Conservation (phyloP, 2,113 vertebrate species). For the Cranoglanis bouderius region DNA sequence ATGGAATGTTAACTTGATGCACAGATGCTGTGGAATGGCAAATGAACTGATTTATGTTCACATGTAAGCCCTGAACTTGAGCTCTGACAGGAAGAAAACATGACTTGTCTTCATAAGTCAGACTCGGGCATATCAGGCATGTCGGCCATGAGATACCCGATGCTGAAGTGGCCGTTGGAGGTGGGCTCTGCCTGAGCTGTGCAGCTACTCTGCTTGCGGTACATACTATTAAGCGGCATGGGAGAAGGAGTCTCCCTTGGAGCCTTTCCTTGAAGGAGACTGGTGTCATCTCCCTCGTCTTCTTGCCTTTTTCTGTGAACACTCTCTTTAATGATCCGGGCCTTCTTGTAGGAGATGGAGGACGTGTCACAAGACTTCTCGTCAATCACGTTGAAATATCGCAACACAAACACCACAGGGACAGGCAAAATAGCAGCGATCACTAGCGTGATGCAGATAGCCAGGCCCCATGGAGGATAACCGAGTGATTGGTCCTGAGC, state of each 20-base stretch:
- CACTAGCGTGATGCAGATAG: constrained; percentile 85
- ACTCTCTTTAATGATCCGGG: constrained; percentile 86
- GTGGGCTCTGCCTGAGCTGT: constrained; percentile 75
- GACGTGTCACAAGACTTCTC: constrained; percentile 79
- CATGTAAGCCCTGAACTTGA: background rate
- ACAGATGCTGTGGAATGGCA: background rate
- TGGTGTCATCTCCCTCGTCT: constrained; percentile 81
- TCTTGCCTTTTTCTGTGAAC: constrained; percentile 70
- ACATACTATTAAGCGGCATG: constrained; percentile 85
- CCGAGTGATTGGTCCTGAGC: constrained; percentile 77
- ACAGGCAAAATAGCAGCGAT: constrained; percentile 84
- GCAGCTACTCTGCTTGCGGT: constrained; percentile 84
- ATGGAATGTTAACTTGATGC: background rate
- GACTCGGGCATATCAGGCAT: constrained; percentile 93
- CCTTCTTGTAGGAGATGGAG: constrained; percentile 90
- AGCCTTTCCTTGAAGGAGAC: constrained; percentile 87
- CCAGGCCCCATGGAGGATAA: constrained; percentile 87
- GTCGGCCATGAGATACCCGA: constrained; percentile 92
- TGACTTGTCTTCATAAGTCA: constrained; percentile 78
- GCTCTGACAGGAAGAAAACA: background rate
- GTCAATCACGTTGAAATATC: constrained; percentile 83
- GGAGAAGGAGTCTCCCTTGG: constrained; percentile 87
- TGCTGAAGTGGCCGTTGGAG: constrained; percentile 91
- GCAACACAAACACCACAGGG: constrained; percentile 83
- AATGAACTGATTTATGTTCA: constrained; percentile 3